Conservation (phyloP, 2,888 invertebrate species). For the Tortrix viridana region DNA sequence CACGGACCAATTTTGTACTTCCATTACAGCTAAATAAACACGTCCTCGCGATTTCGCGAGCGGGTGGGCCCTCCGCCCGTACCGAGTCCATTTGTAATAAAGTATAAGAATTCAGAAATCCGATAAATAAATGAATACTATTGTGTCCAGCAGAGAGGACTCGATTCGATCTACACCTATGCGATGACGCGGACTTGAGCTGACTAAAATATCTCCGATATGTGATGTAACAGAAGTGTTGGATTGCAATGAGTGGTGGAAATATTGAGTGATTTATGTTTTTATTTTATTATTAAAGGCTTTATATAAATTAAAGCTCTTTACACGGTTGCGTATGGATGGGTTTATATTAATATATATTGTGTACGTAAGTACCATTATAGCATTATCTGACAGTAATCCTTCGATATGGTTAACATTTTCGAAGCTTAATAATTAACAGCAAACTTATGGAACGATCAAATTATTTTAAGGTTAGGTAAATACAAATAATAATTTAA, state of each 20-base stretch:
- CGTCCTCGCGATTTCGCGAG: slow-evolving; percentile 69
- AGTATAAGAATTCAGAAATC: slow-evolving; percentile 57
- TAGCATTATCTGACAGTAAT: slow-evolving; percentile 63
- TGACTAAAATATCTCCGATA: slow-evolving; percentile 42
- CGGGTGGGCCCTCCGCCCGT: slow-evolving; percentile 58
- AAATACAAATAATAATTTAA: slow-evolving; percentile 49
- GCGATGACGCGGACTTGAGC: slow-evolving; percentile 50
- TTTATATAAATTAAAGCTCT: slow-evolving; percentile 62
- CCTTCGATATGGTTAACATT: slow-evolving; percentile 38
- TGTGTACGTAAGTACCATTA: slow-evolving; percentile 49
- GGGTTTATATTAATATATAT: slow-evolving; percentile 46
- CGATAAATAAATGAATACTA: slow-evolving; percentile 56
- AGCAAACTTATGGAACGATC: slow-evolving; percentile 16
- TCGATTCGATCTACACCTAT: slow-evolving; percentile 48
- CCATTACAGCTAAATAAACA: slow-evolving; percentile 70
- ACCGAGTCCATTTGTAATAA: slow-evolving; percentile 71
- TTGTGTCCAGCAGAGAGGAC: slow-evolving; percentile 54
- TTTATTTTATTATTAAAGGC: slow-evolving; percentile 62
- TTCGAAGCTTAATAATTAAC: slow-evolving; percentile 38
- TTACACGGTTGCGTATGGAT: slow-evolving; percentile 54
- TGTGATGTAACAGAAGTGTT: slow-evolving; percentile 37
- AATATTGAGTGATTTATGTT: slow-evolving; percentile 75
- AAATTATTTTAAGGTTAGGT: slow-evolving; percentile 31
- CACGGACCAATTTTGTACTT: slow-evolving; percentile 81
- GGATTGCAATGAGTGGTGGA: slow-evolving; percentile 68